These are phyloP conservation scores for Biston stratarius DNA, from an alignment of 2,888 invertebrate genomes.

Conservation along the genomic window DNA sequence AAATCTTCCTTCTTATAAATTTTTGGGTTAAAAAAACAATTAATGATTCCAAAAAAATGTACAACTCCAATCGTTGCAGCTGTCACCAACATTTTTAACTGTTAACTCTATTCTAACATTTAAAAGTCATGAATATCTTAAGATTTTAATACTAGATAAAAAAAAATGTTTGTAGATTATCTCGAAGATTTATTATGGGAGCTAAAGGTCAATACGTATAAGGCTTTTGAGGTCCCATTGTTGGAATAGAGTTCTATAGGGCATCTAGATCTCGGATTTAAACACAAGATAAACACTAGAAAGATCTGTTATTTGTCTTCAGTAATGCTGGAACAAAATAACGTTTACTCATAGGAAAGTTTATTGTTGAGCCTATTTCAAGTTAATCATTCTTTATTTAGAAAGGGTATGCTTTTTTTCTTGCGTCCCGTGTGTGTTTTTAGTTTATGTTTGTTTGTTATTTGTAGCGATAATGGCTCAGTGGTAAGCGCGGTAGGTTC, in stretches of 20 bases:
- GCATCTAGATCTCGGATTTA: conserved; percentile 20
- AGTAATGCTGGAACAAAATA: background rate
- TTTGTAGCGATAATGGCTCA: too few relatives aligned
- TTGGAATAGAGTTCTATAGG: conserved; percentile 18
- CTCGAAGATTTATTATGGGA: conserved; percentile 28
- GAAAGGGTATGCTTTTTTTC: too few relatives aligned
- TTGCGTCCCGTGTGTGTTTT: too few relatives aligned
- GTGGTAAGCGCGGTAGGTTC: too few relatives aligned
- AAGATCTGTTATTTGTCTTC: background rate
- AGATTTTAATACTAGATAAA: conserved; percentile 37
- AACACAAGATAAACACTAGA: background rate
- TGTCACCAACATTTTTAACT: too few relatives aligned
- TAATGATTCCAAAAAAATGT: too few relatives aligned
- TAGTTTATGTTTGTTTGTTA: too few relatives aligned
- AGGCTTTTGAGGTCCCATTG: conserved; percentile 28
- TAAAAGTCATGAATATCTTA: conserved; percentile 21
- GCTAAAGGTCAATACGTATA: conserved; percentile 30
- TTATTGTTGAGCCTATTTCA: too few relatives aligned
- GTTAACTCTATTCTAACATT: background rate
- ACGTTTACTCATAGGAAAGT: background rate
- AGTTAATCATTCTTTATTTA: too few relatives aligned
- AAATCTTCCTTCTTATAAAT: too few relatives aligned
- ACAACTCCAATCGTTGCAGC: too few relatives aligned
- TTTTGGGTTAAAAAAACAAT: too few relatives aligned
- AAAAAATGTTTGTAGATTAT: conserved; percentile 29